phyloP scores from a whole-genome alignment of 1,140 invertebrate species.

The Hycleus phaleratus region DNA sequence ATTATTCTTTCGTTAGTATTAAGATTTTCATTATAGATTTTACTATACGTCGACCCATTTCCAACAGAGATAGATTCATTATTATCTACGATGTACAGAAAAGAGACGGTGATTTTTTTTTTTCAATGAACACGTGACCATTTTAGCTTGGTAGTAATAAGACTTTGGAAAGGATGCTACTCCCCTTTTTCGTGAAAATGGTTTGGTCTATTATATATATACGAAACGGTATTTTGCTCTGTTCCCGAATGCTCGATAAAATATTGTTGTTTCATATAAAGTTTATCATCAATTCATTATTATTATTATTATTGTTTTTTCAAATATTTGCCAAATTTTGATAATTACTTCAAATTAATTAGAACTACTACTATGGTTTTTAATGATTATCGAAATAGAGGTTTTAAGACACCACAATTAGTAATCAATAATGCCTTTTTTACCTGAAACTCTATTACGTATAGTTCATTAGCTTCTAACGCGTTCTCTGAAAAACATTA shows the following conservation, averaged over 20 bases:
- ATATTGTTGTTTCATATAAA: conserved; percentile 20
- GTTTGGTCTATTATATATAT: conserved; percentile 30
- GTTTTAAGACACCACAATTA: too few species aligned
- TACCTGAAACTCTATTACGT: too few species aligned
- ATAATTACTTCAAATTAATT: too few species aligned
- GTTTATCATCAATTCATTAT: neutral
- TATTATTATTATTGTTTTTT: neutral
- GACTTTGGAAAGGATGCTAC: conserved; percentile 32
- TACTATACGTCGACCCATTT: conserved; percentile 16
- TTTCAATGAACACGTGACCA: conserved; percentile 27
- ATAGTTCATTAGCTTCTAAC: too few species aligned
- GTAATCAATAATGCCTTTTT: too few species aligned
- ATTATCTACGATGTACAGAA: neutral
- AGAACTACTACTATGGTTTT: too few species aligned
- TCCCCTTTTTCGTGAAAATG: conserved; percentile 37
- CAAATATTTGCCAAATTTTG: too few species aligned
- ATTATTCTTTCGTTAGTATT: too few species aligned
- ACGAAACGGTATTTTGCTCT: conserved; percentile 36
- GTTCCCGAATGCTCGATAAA: conserved; percentile 23
- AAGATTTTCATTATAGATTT: conserved; percentile 8
- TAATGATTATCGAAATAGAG: too few species aligned
- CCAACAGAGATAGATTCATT: conserved; percentile 14
- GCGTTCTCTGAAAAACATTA: too few species aligned
- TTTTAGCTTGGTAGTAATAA: conserved; percentile 28
- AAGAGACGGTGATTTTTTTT: conserved; percentile 10